phyloP scores from a whole-genome alignment of 2,113 vertebrate species.

The Falcunculus frontatus region DNA sequence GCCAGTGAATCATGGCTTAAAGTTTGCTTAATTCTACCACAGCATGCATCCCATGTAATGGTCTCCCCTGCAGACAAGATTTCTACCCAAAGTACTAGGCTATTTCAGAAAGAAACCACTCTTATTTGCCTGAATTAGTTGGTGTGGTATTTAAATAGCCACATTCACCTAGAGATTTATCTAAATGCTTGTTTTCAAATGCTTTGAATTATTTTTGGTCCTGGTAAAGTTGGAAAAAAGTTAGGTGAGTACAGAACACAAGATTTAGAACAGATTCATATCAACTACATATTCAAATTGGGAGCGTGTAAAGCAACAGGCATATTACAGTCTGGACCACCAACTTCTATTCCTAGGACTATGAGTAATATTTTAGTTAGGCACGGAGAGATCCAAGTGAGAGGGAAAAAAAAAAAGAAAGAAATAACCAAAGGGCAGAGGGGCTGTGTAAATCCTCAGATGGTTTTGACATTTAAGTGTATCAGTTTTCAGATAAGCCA shows the following conservation, averaged over 20 bases:
- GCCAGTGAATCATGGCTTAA: background rate
- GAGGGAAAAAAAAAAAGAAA: background rate
- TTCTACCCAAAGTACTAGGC: background rate
- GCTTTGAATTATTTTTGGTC: background rate
- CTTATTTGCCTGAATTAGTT: slow-evolving; percentile 15
- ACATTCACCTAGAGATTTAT: slow-evolving; percentile 5
- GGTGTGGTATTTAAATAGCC: background rate
- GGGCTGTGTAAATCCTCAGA: background rate
- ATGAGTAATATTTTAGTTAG: background rate
- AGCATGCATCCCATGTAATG: slow-evolving; percentile 19
- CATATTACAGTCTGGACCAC: background rate
- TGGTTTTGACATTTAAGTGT: background rate
- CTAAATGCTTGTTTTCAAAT: slow-evolving; percentile 10
- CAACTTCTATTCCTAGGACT: background rate
- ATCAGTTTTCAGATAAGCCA: background rate
- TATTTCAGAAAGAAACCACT: slow-evolving; percentile 21
- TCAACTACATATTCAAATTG: background rate
- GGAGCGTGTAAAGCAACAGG: background rate
- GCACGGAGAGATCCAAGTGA: background rate
- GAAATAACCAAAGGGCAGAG: background rate
- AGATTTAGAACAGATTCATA: background rate
- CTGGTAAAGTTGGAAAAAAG: background rate
- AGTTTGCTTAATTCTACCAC: slow-evolving; percentile 36
- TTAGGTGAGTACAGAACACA: background rate
- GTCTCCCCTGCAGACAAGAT: slow-evolving; percentile 15